Conservation (phyloP, 2,888 invertebrate species). For the Eilema sororculum region DNA sequence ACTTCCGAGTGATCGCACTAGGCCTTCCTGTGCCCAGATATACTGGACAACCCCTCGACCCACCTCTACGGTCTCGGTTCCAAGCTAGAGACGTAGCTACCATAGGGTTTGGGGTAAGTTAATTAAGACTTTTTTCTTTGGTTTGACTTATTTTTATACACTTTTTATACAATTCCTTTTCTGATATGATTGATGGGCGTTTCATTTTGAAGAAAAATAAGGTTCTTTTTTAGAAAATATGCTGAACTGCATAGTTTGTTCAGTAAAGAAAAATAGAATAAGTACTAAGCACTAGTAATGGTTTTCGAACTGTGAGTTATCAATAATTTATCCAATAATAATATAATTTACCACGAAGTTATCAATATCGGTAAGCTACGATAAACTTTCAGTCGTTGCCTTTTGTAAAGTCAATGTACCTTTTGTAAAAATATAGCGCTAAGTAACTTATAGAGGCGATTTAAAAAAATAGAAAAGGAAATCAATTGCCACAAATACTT, state of each 20-base stretch:
- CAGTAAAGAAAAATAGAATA: no score
- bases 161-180: no score
- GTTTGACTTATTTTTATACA: no score
- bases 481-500: background rate
- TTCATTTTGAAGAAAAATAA: background rate
- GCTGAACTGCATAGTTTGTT: no score
- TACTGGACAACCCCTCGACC: conserved; percentile 97
- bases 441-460: conserved; percentile 27
- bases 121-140: background rate
- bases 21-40: conserved; percentile 96
- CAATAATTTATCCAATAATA: no score
- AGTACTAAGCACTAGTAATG: no score
- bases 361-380: conserved; percentile 29
- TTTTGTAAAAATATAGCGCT: background rate
- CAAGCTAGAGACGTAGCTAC: conserved; percentile 95
- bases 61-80: conserved; percentile 97
- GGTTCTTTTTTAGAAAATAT: no score
- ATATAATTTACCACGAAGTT: background rate
- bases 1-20: conserved; percentile 97
- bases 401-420: conserved; percentile 16
- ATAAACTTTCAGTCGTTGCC: conserved; percentile 22
- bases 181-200: no score
- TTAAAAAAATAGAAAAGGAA: background rate
- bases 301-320: background rate
- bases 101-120: conserved; percentile 89